Base-by-base conservation (phyloP, 2,888 invertebrate species). In the Mongoloraphidia duomilia region DNA sequence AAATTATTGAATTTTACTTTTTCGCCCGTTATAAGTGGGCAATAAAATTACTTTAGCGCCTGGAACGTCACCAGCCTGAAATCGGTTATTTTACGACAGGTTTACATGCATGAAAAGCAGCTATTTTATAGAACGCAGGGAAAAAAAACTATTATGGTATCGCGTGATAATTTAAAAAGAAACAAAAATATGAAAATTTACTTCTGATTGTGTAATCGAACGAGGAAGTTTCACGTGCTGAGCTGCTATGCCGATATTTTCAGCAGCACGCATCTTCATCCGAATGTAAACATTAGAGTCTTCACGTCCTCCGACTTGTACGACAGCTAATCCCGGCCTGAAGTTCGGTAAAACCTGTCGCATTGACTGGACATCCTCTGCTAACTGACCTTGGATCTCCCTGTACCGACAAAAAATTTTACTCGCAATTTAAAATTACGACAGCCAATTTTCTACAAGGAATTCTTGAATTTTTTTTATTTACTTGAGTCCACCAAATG, bases 251-350 rank as follows among this genome's bases (percentile, higher is more conserved):
- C 97, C 97, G 57, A 97, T 89, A 58, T 91, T 88, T 47, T 72
- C 77, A 0, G 96, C 96, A 0, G 92, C 88, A 66, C 86, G 90
- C 49, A 95, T 77, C 72, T 98, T 98, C 84, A 90, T 92, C 36
- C 91, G 75, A 63, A 98, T 97, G 71, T 98, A 98, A 6, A 97
- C 95, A 72, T 96, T 96, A 41, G 97, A 97, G 69, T 98, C 97
- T 66, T 93, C 92, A 1, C 96, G 77, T 2, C 84, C 86, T 10
- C 98, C 98, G 52, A 98, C 97, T 77, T 97, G 87, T 41, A 97
- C 87, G 62, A 97, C 94, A 17, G 93, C 89, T 55, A 97, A 72
- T 11, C 84, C 83, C 0, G 86, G 84, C 54, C 68, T 66, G 65
- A 86, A 91, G 52, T 73, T 68, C 2, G 82, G 73, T 49, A 78